These are phyloP conservation scores for Tenodera sinensis DNA, from an alignment of 2,888 invertebrate species.

Conservation along the genomic window DNA sequence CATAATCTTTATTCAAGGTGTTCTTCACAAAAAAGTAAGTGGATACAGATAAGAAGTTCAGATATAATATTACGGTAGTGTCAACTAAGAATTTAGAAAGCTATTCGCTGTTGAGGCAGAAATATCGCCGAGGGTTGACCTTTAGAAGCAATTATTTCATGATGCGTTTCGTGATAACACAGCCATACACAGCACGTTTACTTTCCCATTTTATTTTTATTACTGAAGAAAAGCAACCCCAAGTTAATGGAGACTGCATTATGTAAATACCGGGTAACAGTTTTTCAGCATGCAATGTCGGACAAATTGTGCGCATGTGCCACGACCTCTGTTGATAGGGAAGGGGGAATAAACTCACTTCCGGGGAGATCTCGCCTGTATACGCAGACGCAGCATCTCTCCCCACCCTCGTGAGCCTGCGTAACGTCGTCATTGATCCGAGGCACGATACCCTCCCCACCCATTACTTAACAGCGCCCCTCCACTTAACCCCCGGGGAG, in stretches of 20 bases:
- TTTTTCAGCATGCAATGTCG: background rate
- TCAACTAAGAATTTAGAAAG: no score
- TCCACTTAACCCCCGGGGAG: background rate
- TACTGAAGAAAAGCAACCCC: background rate
- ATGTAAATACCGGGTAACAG: background rate
- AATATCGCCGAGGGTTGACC: no score
- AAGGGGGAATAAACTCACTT: background rate
- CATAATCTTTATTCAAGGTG: no score
- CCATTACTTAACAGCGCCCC: background rate
- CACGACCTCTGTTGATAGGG: background rate
- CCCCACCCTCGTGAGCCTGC: background rate
- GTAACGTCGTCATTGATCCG: background rate
- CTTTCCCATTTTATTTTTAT: background rate
- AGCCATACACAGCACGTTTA: background rate
- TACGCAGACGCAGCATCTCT: background rate
- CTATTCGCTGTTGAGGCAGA: no score
- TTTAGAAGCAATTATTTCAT: no score
- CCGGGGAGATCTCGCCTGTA: background rate
- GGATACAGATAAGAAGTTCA: no score
- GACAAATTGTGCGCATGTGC: background rate
- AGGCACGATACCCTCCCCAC: background rate
- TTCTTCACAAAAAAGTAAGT: no score
- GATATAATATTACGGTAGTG: no score
- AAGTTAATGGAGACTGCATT: background rate
- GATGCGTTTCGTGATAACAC: no score